These are phyloP conservation scores for Halcyon leucocephala DNA, from an alignment of 2,797 vertebrate species.

Conservation along the genomic window DNA sequence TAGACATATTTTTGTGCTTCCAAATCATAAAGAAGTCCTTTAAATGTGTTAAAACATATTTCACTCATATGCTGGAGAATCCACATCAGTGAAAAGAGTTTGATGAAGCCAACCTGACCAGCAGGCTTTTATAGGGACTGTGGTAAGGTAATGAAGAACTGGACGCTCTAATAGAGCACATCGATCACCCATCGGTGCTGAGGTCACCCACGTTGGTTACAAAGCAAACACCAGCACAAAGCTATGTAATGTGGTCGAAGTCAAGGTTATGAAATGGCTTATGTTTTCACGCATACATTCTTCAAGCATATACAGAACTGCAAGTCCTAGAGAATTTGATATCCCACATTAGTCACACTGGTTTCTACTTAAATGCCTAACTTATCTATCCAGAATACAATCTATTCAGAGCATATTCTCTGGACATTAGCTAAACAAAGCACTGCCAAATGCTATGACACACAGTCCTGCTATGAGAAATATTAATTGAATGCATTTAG, in stretches of 20 bases:
- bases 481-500: background rate
- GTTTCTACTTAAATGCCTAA: conserved; percentile 46
- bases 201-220: background rate
- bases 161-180: background rate
- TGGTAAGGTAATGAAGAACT: background rate
- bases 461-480: conserved; percentile 3
- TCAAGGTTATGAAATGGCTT: conserved; percentile 47
- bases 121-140: background rate
- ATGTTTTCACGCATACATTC: conserved; percentile 1
- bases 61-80: background rate
- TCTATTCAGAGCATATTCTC: conserved; percentile 25
- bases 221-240: background rate
- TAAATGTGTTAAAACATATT: background rate
- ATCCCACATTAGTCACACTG: conserved; percentile 57
- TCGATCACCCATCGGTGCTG: background rate
- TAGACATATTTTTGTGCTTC: background rate
- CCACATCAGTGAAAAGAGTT: background rate
- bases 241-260: background rate
- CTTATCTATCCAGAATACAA: conserved; percentile 44
- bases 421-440: conserved; percentile 5
- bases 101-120: background rate
- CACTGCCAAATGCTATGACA: conserved; percentile 38
- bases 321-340: conserved; percentile 55
- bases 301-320: conserved; percentile 32
- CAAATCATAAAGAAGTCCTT: background rate